A percentile compares a stretch with the other conserved stretches of the same genome.
phyloP scores from a whole-genome alignment of 2,113 vertebrate genomes.

The Scytalopus superciliaris region DNA sequence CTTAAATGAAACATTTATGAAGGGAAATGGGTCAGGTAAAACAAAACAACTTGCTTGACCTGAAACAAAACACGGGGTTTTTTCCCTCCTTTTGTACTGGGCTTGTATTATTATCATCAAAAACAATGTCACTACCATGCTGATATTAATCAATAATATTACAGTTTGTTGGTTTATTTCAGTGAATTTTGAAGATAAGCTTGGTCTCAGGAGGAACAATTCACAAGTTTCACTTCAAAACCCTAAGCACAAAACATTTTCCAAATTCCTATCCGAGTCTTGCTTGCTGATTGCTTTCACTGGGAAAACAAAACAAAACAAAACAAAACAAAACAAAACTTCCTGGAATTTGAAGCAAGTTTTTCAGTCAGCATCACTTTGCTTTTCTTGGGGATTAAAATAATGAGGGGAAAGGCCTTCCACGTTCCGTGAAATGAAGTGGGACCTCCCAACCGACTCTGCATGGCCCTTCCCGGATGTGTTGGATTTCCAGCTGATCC shows the following conservation, averaged over 20 bases:
- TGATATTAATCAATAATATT: background rate
- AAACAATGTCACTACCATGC: background rate
- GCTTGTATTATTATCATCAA: background rate
- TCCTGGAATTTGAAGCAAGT: background rate
- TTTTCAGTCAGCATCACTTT: background rate
- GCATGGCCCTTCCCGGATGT: accelerated
- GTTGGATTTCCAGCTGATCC: background rate
- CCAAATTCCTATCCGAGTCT: background rate
- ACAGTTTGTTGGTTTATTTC: background rate
- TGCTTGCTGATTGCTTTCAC: background rate
- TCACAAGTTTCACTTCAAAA: background rate
- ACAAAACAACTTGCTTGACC: background rate
- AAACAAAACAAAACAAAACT: background rate
- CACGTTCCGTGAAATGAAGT: background rate
- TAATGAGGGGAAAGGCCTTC: background rate
- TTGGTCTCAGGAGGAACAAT: background rate
- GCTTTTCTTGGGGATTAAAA: background rate
- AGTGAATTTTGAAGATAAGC: background rate
- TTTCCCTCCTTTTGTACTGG: background rate
- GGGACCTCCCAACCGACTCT: background rate
- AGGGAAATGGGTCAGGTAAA: background rate
- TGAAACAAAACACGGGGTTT: background rate
- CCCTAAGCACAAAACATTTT: background rate
- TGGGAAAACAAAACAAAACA: too few relatives aligned
- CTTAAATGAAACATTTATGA: background rate